Evolutionary conservation across 2,797 vertebrate species (phyloP), one percentile per base, ranked within the genome.

Genomic region (Falco novaeseelandiae): DNA sequence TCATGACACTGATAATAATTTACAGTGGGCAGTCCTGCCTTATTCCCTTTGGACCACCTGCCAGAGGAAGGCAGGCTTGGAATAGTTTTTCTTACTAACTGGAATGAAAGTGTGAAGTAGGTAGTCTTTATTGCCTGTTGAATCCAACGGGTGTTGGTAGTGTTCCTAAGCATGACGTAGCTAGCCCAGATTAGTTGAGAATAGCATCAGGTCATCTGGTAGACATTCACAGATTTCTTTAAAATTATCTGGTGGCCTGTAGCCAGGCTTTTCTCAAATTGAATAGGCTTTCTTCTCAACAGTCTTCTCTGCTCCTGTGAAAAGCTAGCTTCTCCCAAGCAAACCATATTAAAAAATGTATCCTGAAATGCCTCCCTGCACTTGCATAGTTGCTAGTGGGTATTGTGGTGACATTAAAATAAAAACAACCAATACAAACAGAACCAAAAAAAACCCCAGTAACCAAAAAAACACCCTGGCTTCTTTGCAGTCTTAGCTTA

Each of bases 351-450:
- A 8, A 34, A 17, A 58, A 8, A 42, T 25, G 3, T 25, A 29
- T 34, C 57, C 19, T 29, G 38, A 27, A 65, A 6, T 12, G 46
- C 15, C 10, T 42, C 14, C 32, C 7, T 10, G 26, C 10, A 17
- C 14, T 1, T 9, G 12, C 0, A 0, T 20, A 1, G 40, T 51
- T 22, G 11, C 11, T 63, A 15, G 4, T 9, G 40, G 7, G 8
- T 42, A 14, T 40, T 44, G 36, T 44, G 51, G 6, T 54, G 46
- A 12, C n/a, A 27, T 9, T 36, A 12, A 4, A 4, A 6, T 4
- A 34, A 38, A 12, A 29, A 2, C 8, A 40, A 63, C 1, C 21
- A 34, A 59, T 7, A 65, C 34, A 73, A 69, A 4, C 9, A 59
- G 36, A 77, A 87, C 8, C 15, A 87, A 61, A 66, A 74, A 51